Base-by-base conservation (phyloP, 2,888 invertebrate genomes). In the Torymus auratus region DNA sequence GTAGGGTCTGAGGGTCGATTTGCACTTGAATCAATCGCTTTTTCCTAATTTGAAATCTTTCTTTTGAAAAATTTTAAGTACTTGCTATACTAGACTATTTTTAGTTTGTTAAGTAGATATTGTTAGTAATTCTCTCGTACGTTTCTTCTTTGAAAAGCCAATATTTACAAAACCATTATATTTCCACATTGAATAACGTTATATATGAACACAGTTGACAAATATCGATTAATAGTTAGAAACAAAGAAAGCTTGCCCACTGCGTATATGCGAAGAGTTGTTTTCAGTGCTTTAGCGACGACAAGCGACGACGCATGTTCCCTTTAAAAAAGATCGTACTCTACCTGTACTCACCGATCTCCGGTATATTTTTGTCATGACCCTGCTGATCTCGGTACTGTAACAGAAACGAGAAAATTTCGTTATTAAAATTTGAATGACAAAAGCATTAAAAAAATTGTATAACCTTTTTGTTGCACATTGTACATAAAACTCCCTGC, bases 331-430 rank as follows among this genome's bases (percentile, higher is more conserved):
- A 58, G 70, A 50, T 75, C 80, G 76, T 80, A 81, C 68, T 72
- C 20, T 81, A 81, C 73, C 85, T 87, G 84, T 86, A 92, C 93
- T 93, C 91, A 93, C 93, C 93, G 88, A 92, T 91, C 89, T 92
- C 92, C 87, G 92, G 92, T 87, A 91, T 91, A 85, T 91, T 92
- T 89, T 91, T 92, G 93, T 93, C 93, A 93, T 93, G 92, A 92
- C 92, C 92, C 13, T 91, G 92, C 92, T 92, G 92, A 92, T 92
- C 92, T 87, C 92, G 92, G 89, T 93, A 93, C 93, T 93, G 90
- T 75, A 92, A 92, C 84, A 90, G 84, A 89, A 89, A 86, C 80
- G 75, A 20, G n/a, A 56, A 71, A 58, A 65, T 14, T 77, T 41
- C 52, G 20, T 28, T 23, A n/a, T 13, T 53, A 20, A 4, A 52